A percentile compares a stretch with the other conserved stretches of the same genome.
These are phyloP conservation scores for Linnaemya vulpina DNA, from an alignment of 2,888 invertebrate genomes.

Conservation along the genomic window DNA sequence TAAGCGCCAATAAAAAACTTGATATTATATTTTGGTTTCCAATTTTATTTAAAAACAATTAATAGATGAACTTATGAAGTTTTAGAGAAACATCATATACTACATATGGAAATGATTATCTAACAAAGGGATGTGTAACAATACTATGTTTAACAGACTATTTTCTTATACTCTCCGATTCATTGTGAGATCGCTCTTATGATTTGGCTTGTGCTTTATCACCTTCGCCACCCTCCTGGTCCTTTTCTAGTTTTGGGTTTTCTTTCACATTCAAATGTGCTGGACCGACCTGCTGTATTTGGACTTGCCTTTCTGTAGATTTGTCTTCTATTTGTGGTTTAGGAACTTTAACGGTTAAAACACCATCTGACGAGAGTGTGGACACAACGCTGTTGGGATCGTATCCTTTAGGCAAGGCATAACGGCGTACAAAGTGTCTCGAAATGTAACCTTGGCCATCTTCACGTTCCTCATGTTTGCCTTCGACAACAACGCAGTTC, in stretches of 20 bases:
- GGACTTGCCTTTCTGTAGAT: slow-evolving; percentile 82
- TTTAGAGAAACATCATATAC: too few relatives aligned
- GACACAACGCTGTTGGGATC: slow-evolving; percentile 89
- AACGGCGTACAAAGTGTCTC: slow-evolving; percentile 87
- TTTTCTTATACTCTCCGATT: too few relatives aligned
- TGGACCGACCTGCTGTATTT: slow-evolving; percentile 85
- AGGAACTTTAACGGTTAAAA: slow-evolving; percentile 88
- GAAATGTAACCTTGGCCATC: slow-evolving; percentile 86
- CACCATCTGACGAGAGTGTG: slow-evolving; percentile 89
- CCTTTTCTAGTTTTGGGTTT: slow-evolving; percentile 77
- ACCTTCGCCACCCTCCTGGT: slow-evolving; percentile 26
- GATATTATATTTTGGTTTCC: too few relatives aligned
- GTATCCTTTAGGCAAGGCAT: slow-evolving; percentile 89
- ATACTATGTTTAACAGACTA: too few relatives aligned
- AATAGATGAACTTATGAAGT: too few relatives aligned
- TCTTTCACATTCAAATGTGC: slow-evolving; percentile 81
- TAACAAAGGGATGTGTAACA: too few relatives aligned
- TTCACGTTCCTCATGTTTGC: slow-evolving; percentile 89
- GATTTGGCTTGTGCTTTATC: slow-evolving; percentile 1
- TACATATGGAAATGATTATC: too few relatives aligned
- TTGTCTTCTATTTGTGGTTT: slow-evolving; percentile 83
- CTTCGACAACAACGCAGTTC: slow-evolving; percentile 85
- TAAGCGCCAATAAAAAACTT: too few relatives aligned
- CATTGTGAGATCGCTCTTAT: too few relatives aligned
- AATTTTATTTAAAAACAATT: too few relatives aligned